Evolutionary conservation across 1,140 invertebrate species (phyloP), one percentile per base, ranked within the genome.

Genomic region (Nymphalis io): DNA sequence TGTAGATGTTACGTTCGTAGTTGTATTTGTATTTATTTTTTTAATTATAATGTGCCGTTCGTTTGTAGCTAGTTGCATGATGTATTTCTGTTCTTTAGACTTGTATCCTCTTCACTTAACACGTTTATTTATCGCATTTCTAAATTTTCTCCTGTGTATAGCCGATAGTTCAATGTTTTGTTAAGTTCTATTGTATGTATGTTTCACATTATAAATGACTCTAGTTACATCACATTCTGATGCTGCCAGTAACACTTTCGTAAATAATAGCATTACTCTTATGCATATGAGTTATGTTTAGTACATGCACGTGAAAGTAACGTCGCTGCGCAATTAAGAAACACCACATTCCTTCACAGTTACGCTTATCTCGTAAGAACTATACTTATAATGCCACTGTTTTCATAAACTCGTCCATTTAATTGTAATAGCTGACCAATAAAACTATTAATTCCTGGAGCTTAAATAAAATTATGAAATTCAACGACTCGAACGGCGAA

Each of bases 251-350:
- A 73, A 55, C 67, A 73, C 73, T 76, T 81, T 74, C 71, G 55
- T 63, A 74, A 66, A 70, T 61, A 65, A 16, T 64, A 57, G 67
- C 64, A 70, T 71, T 73, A 68, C 69, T 78, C 58, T 76, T 75
- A 75, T 77, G 80, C 75, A 73, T 71, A 83, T 78, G 76, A 82
- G 73, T 78, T 75, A 68, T 62, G 60, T 67, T 57, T 58, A 66
- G 59, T 72, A 61, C 42, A 67, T 71, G 71, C 68, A 64, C 60
- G 75, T 72, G 75, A 77, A 77, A 77, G 73, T 77, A 55, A 67
- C 59, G 39, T 21, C 59, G 38, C 48, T 6, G 46, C 66, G 55
- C 63, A 74, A 74, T 74, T 74, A 73, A 67, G 67, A 76, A 69
- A 75, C 68, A 70, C 71, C 68, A 76, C 65, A 70, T 77, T 78